Evolutionary conservation across 2,797 vertebrate genomes (phyloP).

Genomic region (Passerculus sandwichensis): DNA sequence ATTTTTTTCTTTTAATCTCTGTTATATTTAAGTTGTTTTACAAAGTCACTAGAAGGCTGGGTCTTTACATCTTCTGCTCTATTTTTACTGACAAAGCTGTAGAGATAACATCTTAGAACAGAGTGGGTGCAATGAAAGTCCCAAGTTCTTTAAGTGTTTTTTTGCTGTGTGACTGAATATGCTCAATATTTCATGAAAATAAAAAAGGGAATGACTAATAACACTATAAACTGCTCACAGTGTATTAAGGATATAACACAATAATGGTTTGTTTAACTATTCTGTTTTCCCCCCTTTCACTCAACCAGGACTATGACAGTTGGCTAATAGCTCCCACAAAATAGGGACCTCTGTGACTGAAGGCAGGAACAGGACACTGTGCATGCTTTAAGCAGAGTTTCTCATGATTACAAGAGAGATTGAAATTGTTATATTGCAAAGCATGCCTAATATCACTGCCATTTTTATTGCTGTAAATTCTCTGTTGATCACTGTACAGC

Average conservation of each 20-base stretch:
- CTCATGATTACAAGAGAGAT: not conserved
- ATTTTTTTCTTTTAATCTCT: not conserved
- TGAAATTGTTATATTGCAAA: not conserved
- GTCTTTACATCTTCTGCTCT: not conserved
- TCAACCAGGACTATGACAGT: not conserved
- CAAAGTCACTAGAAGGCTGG: not conserved
- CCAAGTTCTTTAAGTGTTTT: not conserved
- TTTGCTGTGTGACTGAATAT: not conserved
- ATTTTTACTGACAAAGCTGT: not conserved
- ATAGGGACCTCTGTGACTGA: not conserved
- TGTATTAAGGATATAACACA: not conserved
- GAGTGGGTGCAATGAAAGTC: not conserved
- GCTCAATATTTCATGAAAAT: constrained; percentile 28
- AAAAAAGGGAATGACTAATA: constrained; percentile 30
- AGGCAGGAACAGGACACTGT: not conserved
- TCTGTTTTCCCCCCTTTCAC: not conserved
- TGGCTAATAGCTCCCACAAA: not conserved
- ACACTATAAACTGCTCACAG: not conserved
- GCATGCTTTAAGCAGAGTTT: not conserved
- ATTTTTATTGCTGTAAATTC: not conserved
- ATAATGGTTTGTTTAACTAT: constrained; percentile 2
- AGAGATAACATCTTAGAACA: not conserved
- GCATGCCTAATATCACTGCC: not conserved
- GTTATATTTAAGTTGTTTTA: not conserved
- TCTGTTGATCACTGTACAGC: not conserved